Percentiles rank a stretch among this genome's conserved stretches.
phyloP scores from a whole-genome alignment of 1,140 invertebrate genomes.

The Ceratina calcarata region DNA sequence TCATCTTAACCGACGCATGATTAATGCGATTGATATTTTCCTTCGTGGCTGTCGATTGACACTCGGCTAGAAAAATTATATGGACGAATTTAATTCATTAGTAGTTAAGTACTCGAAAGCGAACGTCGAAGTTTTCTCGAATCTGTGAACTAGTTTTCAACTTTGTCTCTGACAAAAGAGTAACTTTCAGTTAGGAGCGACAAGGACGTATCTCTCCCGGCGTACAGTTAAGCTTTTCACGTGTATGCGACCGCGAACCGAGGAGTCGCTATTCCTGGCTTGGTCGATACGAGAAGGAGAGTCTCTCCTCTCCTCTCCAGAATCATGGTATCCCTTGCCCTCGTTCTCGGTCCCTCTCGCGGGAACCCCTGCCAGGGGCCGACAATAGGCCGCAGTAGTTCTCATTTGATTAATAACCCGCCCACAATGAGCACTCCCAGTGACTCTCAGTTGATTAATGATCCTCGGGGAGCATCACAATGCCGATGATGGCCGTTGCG shows the following conservation, averaged over 20 bases:
- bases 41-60: too few species aligned
- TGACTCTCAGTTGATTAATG: constrained; percentile 79
- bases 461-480: constrained; percentile 61
- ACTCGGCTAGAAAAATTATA: too few species aligned
- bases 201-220: neutral
- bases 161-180: neutral
- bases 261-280: constrained; percentile 36
- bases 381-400: constrained; percentile 78
- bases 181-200: neutral
- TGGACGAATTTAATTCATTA: too few species aligned
- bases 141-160: neutral
- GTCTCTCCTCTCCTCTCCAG: constrained; percentile 62
- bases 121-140: too few species aligned
- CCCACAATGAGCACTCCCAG: constrained; percentile 76
- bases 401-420: constrained; percentile 80
- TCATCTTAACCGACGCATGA: too few species aligned
- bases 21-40: too few species aligned
- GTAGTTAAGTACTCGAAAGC: too few species aligned
- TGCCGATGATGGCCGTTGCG: constrained; percentile 60
- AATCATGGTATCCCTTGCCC: constrained; percentile 42
- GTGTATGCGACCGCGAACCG: constrained; percentile 5
- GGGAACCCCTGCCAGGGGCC: constrained; percentile 68
- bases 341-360: constrained; percentile 40
- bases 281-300: constrained; percentile 65
- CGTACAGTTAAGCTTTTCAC: constrained; percentile 6